A percentile compares a stretch with the other conserved stretches of the same genome.
Conservation (phyloP, 2,888 invertebrate species). For the Celastrina argiolus region DNA sequence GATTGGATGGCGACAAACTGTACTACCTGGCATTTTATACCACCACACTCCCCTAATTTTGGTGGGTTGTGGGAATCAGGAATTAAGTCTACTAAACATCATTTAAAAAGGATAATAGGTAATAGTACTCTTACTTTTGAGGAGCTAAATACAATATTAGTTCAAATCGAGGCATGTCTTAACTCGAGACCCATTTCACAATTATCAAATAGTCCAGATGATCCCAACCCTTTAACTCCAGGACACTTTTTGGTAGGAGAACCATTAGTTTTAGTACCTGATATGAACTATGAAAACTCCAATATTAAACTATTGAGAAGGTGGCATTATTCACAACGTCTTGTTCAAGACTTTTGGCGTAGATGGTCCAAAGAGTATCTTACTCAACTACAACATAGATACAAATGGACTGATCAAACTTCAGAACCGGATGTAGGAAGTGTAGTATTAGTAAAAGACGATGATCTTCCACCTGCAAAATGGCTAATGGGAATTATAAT, state of each 20-base stretch:
- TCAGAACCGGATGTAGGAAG: slow-evolving; percentile 27
- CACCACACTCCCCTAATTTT: slow-evolving; percentile 32
- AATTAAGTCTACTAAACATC: slow-evolving; percentile 28
- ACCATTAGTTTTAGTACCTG: slow-evolving; percentile 28
- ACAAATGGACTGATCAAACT: slow-evolving; percentile 28
- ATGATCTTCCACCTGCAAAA: slow-evolving; percentile 29
- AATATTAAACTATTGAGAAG: slow-evolving; percentile 3
- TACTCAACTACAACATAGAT: slow-evolving; percentile 24
- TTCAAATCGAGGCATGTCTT: slow-evolving; percentile 33
- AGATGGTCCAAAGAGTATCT: slow-evolving; percentile 27
- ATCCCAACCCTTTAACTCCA: slow-evolving; percentile 26
- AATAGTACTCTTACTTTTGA: slow-evolving; percentile 29
- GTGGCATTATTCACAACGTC: slow-evolving; percentile 19
- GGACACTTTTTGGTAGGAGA: slow-evolving; percentile 32
- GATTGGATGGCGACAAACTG: not conserved
- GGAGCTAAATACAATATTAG: slow-evolving; percentile 29
- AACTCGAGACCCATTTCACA: slow-evolving; percentile 30
- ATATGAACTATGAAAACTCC: slow-evolving; percentile 25
- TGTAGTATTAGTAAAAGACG: slow-evolving; percentile 31
- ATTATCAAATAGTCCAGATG: not conserved
- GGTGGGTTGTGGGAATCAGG: slow-evolving; percentile 36
- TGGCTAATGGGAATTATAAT: slow-evolving; percentile 29
- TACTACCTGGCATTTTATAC: slow-evolving; percentile 32
- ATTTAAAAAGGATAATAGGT: slow-evolving; percentile 27
- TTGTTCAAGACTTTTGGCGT: slow-evolving; percentile 31